phyloP scores from a whole-genome alignment of 2,888 invertebrate genomes.

The Unio delphinus region DNA sequence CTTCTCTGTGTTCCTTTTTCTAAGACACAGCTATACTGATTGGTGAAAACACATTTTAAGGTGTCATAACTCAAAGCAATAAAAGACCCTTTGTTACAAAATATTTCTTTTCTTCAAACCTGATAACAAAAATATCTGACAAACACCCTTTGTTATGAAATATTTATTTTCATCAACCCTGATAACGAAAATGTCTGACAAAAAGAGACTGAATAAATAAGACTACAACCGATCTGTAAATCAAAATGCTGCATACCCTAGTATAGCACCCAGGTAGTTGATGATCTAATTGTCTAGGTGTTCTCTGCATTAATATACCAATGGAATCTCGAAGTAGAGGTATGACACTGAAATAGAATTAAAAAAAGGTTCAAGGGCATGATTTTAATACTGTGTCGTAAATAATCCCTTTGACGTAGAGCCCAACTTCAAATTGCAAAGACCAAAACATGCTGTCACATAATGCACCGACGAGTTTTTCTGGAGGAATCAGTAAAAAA shows the following conservation, averaged over 20 bases:
- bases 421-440: background rate
- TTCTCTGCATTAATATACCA: constrained; percentile 93
- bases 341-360: constrained; percentile 67
- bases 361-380: background rate
- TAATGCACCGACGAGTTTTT: too few relatives aligned
- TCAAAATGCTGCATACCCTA: constrained; percentile 62
- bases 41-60: too few relatives aligned
- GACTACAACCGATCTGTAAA: background rate
- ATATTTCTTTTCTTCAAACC: too few relatives aligned
- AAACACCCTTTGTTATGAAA: background rate
- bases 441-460: background rate
- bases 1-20: too few relatives aligned
- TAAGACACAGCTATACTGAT: too few relatives aligned
- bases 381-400: background rate
- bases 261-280: constrained; percentile 90
- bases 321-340: constrained; percentile 81
- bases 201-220: background rate
- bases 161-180: too few relatives aligned
- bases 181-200: background rate
- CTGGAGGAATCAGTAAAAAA: too few relatives aligned
- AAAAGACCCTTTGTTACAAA: too few relatives aligned
- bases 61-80: too few relatives aligned
- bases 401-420: background rate
- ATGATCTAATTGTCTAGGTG: constrained; percentile 86
- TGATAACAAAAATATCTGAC: background rate